Percentiles rank a stretch among this genome's conserved stretches.
These are phyloP conservation scores for Montipora cactus DNA, from an alignment of 64 coral and sea anemone genomes.

Conservation along the genomic window DNA sequence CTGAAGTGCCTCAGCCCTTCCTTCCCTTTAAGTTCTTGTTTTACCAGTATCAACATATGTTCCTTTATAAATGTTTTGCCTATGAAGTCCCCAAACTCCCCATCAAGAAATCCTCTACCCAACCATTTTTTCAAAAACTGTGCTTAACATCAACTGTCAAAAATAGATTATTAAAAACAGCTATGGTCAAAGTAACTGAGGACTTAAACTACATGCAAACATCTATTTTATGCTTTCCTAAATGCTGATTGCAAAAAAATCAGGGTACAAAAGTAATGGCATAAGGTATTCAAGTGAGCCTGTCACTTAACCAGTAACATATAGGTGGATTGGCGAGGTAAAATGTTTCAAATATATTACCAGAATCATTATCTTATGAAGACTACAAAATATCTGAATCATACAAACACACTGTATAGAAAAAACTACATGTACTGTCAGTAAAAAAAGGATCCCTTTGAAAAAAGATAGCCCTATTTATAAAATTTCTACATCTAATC, in stretches of 20 bases:
- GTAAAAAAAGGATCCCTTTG: slow-evolving; percentile 47
- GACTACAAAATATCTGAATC: slow-evolving; percentile 40
- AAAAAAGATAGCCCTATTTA: slow-evolving; percentile 60
- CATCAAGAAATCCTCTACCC: too few species aligned
- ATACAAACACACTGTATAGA: slow-evolving; percentile 43
- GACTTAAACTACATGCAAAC: not conserved
- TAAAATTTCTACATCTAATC: slow-evolving; percentile 26
- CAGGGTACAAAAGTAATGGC: slow-evolving; percentile 19
- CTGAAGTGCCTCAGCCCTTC: too few species aligned
- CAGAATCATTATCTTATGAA: slow-evolving; percentile 51
- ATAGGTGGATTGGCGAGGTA: not conserved
- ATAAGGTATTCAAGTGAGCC: slow-evolving; percentile 13
- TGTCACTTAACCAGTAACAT: slow-evolving; percentile 2
- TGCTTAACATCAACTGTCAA: too few species aligned
- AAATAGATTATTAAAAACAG: not conserved
- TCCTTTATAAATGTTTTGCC: too few species aligned
- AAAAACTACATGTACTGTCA: not conserved
- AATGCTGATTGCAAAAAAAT: slow-evolving; percentile 22
- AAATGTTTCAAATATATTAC: slow-evolving; percentile 33
- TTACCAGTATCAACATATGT: too few species aligned
- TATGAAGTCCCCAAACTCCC: too few species aligned
- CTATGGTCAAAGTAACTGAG: not conserved
- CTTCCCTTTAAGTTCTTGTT: too few species aligned
- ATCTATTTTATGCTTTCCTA: not conserved
- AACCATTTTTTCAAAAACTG: too few species aligned